Percentiles rank a stretch among this genome's conserved stretches.
phyloP scores from a whole-genome alignment of 1,140 invertebrate genomes.

The Ctenoplectra terminalis region DNA sequence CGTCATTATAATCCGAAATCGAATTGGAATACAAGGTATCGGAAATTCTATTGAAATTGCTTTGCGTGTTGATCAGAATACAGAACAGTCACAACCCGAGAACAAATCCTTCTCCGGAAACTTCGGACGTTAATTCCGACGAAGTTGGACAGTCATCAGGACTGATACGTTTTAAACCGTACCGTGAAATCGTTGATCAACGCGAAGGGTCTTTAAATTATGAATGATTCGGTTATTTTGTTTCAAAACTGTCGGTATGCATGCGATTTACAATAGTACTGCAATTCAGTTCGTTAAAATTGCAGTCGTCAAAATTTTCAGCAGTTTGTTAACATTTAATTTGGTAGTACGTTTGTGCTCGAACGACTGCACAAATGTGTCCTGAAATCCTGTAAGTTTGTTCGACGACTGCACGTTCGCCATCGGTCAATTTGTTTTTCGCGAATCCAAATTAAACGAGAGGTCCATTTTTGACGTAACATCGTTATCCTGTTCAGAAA shows the following conservation, averaged over 20 bases:
- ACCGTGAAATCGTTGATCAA: constrained; percentile 2
- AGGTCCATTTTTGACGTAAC: neutral
- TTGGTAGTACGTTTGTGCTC: too few species aligned
- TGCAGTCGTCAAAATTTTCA: neutral
- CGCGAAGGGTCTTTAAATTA: neutral
- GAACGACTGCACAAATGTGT: neutral
- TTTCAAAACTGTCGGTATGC: too few species aligned
- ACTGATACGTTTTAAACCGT: neutral
- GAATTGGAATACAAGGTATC: neutral
- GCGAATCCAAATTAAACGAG: neutral
- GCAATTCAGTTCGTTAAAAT: neutral
- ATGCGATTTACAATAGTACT: too few species aligned
- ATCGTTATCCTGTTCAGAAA: neutral
- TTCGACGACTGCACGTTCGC: neutral
- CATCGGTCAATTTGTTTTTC: neutral
- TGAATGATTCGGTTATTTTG: too few species aligned
- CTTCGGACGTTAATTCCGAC: neutral
- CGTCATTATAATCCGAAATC: neutral
- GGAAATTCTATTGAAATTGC: neutral
- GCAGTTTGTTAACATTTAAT: neutral
- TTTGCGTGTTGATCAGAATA: neutral
- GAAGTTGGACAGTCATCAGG: neutral
- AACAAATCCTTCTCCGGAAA: neutral
- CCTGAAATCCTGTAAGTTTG: neutral
- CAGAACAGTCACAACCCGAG: neutral